Percentiles rank a stretch among this genome's conserved stretches.
These are phyloP conservation scores for Rhamphomyia laevipes DNA, from an alignment of 2,888 invertebrate species.

Conservation along the genomic window DNA sequence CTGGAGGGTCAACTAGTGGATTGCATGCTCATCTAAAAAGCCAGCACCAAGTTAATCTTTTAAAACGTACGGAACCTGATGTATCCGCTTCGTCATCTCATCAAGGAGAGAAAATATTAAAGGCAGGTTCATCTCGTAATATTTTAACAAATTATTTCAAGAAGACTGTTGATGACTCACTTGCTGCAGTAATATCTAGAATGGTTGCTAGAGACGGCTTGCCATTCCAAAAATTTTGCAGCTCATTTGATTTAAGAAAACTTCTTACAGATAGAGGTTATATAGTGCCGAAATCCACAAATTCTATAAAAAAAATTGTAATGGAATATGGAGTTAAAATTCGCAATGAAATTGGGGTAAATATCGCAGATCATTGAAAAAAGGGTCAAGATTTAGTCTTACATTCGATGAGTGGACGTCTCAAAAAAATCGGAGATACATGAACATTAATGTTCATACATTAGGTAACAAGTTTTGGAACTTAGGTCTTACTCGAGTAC, in stretches of 20 bases:
- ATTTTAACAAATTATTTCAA: neutral
- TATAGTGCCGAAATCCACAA: constrained; percentile 1
- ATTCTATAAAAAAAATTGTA: neutral
- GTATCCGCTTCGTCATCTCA: neutral
- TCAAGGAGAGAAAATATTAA: neutral
- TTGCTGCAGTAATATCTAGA: neutral
- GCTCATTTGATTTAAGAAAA: neutral
- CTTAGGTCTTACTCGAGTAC: neutral
- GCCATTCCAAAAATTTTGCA: neutral
- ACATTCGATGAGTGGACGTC: constrained; percentile 1
- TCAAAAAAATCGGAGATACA: neutral
- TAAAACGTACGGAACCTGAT: neutral
- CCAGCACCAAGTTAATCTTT: neutral
- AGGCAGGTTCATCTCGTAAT: neutral
- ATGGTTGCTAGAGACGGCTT: neutral
- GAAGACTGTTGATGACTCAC: neutral
- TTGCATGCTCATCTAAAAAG: neutral
- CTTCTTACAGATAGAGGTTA: neutral
- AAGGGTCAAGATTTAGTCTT: neutral
- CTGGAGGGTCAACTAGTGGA: neutral
- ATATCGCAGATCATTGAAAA: neutral
- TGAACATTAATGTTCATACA: neutral
- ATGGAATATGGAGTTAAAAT: neutral
- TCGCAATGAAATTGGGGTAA: neutral
- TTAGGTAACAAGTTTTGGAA: neutral